Evolutionary conservation across 2,888 invertebrate species (phyloP).

Genomic region (Mimas tiliae): DNA sequence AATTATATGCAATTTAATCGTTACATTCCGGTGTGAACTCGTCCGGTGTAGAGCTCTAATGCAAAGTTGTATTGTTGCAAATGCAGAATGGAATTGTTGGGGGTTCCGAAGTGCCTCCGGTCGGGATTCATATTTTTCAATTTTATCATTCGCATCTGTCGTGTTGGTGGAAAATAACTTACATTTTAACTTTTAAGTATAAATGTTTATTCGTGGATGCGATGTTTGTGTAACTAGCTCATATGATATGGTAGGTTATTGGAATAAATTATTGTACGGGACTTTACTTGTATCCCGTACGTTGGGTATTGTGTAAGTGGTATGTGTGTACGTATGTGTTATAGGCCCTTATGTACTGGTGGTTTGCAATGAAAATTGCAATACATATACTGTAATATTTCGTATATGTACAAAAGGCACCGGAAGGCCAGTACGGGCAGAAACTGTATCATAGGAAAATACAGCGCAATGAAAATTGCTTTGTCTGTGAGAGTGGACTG

Average conservation of each 20-base stretch:
- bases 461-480: too few species aligned
- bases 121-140: slow-evolving; percentile 56
- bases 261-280: neutral
- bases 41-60: slow-evolving; percentile 37
- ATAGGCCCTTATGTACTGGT: too few species aligned
- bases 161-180: slow-evolving; percentile 21
- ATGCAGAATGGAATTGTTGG: slow-evolving; percentile 52
- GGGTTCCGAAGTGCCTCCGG: slow-evolving; percentile 36
- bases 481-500: too few species aligned
- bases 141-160: slow-evolving; percentile 38
- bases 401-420: too few species aligned
- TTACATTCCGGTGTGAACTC: slow-evolving; percentile 41
- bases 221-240: neutral
- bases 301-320: too few species aligned
- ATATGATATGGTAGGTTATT: neutral
- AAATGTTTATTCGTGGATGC: neutral
- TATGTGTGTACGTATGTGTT: too few species aligned
- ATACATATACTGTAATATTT: too few species aligned
- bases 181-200: neutral
- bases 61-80: slow-evolving; percentile 54
- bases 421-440: too few species aligned
- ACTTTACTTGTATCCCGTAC: too few species aligned
- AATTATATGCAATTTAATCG: too few species aligned
- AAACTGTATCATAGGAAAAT: too few species aligned
- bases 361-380: too few species aligned